A percentile compares a stretch with the other conserved stretches of the same genome.
Conservation (phyloP, 2,113 vertebrate species). For the Rhinichthys klamathensis region DNA sequence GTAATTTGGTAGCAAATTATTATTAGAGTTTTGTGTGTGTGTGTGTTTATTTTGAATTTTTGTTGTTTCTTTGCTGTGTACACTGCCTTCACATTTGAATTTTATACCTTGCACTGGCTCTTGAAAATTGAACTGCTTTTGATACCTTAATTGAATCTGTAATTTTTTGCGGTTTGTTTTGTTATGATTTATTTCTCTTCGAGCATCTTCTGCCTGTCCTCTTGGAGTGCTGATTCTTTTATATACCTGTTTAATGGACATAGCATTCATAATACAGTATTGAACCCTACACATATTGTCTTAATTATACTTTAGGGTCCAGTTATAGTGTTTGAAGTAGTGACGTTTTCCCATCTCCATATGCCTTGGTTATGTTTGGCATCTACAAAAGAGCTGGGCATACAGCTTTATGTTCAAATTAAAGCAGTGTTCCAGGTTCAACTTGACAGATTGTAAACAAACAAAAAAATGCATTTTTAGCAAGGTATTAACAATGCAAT, state of each 20-base stretch:
- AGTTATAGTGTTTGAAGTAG: neutral
- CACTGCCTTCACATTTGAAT: conserved; percentile 43
- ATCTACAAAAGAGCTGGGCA: neutral
- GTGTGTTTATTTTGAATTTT: neutral
- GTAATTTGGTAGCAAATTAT: neutral
- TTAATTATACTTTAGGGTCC: conserved; percentile 2
- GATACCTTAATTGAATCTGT: conserved; percentile 34
- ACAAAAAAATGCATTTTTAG: neutral
- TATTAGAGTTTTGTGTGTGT: conserved; percentile 23
- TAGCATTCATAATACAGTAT: conserved; percentile 23
- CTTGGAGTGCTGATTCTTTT: conserved; percentile 3
- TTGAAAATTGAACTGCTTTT: conserved; percentile 1
- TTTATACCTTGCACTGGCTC: conserved; percentile 38
- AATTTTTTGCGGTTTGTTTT: conserved; percentile 5
- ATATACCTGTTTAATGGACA: neutral
- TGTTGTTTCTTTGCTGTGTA: conserved; percentile 26
- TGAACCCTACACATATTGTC: neutral
- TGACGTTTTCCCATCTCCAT: neutral
- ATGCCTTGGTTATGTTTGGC: conserved; percentile 9
- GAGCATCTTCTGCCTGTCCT: neutral
- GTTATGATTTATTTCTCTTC: neutral
- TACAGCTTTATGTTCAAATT: neutral
- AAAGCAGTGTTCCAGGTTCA: neutral
- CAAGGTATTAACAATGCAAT: neutral
- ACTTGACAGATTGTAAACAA: neutral